phyloP scores from a whole-genome alignment of 2,113 vertebrate genomes.

The Psophia crepitans region DNA sequence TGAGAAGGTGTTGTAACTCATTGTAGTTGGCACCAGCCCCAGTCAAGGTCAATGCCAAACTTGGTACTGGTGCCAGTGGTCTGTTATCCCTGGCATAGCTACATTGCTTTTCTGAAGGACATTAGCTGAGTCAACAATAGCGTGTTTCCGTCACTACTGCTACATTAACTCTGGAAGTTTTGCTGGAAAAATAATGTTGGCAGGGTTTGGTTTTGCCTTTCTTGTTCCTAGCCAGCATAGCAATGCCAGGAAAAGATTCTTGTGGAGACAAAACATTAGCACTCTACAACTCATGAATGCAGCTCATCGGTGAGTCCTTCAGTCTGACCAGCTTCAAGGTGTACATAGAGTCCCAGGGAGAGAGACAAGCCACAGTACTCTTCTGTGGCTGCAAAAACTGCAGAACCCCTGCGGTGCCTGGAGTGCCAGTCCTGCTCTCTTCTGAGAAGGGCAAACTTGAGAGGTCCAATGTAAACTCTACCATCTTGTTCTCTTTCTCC shows the following conservation, averaged over 20 bases:
- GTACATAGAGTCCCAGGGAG: background rate
- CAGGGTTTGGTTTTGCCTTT: background rate
- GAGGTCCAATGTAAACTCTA: background rate
- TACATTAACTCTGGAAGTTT: conserved; percentile 8
- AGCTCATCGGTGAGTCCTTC: background rate
- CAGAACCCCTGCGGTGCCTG: background rate
- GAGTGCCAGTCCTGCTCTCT: background rate
- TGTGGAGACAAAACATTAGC: background rate
- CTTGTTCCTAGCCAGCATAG: background rate
- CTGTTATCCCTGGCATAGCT: conserved; percentile 36
- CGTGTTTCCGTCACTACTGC: background rate
- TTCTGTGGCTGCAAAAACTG: background rate
- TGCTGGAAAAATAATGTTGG: conserved; percentile 28
- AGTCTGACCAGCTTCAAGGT: background rate
- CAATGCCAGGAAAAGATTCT: background rate
- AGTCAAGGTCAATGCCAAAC: background rate
- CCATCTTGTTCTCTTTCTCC: background rate
- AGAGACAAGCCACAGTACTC: background rate
- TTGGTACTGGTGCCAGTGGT: background rate
- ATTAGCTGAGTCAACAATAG: conserved; percentile 31
- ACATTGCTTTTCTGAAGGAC: background rate
- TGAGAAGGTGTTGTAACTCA: conserved; percentile 10
- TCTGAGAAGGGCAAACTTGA: background rate
- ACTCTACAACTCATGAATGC: background rate
- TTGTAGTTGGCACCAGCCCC: background rate